Evolutionary conservation across 2,113 vertebrate species (phyloP), one percentile per base, ranked within the genome.

Genomic region (Strix aluco): DNA sequence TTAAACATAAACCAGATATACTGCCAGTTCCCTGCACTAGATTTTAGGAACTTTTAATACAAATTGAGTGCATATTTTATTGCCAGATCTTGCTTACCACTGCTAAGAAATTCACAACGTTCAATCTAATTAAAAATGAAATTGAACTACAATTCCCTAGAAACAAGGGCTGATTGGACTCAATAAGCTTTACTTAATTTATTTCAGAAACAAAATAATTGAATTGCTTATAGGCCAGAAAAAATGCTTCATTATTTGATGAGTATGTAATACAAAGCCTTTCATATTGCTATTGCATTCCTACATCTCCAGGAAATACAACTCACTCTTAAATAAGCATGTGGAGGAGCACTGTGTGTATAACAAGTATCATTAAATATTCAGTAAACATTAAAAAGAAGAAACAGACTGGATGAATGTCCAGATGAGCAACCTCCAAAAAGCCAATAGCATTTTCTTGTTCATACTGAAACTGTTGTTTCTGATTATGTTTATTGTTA

Each of bases 121-220:
- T 98, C 97, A 97, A 94, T 98, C 97, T 98, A 98, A 98, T 98
- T 98, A 98, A 98, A 98, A 98, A 97, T 95, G 88, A 98, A 98
- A 98, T 98, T 98, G 98, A 98, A 98, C 96, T 97, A 96, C 96
- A 98, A 95, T 98, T 98, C 98, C 98, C 98, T 90, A 38, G 98
- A 97, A 98, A 98, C 87, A 96, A 86, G 77, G 78, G 80, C 85
- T 96, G 96, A 97, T 97, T 98, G 97, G 90, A 97, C 90, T 97
- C 97, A 97, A 96, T 97, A 97, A 97, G 90, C 91, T 98, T 98
- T 97, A 97, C 71, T 96, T 97, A 98, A 98, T 98, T 97, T 98
- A 98, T 98, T 98, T 98, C 94, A 97, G 97, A 98, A 98, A 95
- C 74, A 97, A 97, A 98, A 98, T 98, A 98, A 98, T 96, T 98